phyloP scores from a whole-genome alignment of 2,797 vertebrate genomes.

The Pseudomugil tenellus region DNA sequence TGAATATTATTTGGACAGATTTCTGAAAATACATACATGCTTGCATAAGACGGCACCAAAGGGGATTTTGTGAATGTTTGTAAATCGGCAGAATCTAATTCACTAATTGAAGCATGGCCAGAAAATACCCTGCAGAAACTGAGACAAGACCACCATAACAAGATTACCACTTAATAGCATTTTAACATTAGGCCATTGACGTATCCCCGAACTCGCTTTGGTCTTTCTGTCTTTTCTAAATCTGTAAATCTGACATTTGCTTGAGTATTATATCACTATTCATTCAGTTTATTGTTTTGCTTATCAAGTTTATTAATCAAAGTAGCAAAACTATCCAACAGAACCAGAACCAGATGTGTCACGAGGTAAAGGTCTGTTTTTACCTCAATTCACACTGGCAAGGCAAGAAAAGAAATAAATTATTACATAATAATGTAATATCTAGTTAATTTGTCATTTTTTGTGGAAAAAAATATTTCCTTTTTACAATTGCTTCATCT shows the following conservation, averaged over 20 bases:
- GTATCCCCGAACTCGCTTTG: constrained; percentile 20
- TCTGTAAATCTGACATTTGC: constrained; percentile 1
- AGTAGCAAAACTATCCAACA: no score
- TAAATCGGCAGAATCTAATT: constrained; percentile 48
- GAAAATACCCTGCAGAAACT: constrained; percentile 56
- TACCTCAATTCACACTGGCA: background rate
- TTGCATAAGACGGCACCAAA: constrained; percentile 15
- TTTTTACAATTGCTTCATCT: constrained; percentile 3
- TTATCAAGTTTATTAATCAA: background rate
- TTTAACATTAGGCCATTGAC: constrained; percentile 48
- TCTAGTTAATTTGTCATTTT: background rate
- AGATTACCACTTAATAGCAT: constrained; percentile 43
- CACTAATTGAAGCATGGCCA: constrained; percentile 34
- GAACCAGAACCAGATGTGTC: background rate
- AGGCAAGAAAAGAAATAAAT: background rate
- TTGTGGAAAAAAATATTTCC: background rate
- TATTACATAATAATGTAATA: background rate
- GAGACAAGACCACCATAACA: constrained; percentile 51
- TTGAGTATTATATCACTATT: background rate
- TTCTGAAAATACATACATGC: no score
- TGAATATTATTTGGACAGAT: background rate
- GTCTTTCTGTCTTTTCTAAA: constrained; percentile 34
- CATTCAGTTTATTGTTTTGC: background rate
- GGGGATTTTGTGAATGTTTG: constrained; percentile 12
- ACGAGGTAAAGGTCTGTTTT: background rate